Evolutionary conservation across 2,113 vertebrate genomes (phyloP), one percentile per base, ranked within the genome.

Genomic region (Grallaria varia): DNA sequence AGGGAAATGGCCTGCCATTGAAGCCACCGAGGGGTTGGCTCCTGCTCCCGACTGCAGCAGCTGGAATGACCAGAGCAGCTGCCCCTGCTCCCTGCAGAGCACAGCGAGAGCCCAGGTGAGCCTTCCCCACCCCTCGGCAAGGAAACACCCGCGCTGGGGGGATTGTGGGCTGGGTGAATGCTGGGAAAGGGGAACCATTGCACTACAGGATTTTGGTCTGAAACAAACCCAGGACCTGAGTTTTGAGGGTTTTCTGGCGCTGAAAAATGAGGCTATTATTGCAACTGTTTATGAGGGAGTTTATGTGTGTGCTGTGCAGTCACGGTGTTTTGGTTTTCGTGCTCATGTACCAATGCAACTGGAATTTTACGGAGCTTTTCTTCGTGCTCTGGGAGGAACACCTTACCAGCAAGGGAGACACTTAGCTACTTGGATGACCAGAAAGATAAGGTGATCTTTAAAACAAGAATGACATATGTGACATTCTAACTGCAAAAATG

Each of bases 291-390:
- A 3, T 1, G 3, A 8, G 4, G 39, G 23, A 31, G 66, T 2
- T 49, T 37, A 0, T 9, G 8, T 47, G 23, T 4, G 2, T 45
- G 49, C 53, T 87, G 59, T 39, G 62, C 81, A 28, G 30, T 52
- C 1, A 0, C 14, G 20, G 8, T 25, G 39, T 18, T 82, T 50
- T 52, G 5, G 11, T 44, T 52, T 66, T 17, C 33, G 9, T 27
- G 30, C 53, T 59, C 25, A 11, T 0, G 0, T 45, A 44, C 23
- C 19, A 4, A 13, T 39, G 31, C 53, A 63, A 2, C n/a, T 49
- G 27, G 49, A 83, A 23, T 39, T 71, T 72, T 14, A 6, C 4
- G 15, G 50, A 66, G 55, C 24, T 73, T 74, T 52, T 62, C n/a
- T 40, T 52, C n/a, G 35, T 40, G 40, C n/a, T 40, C n/a, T 58